Base-by-base conservation (phyloP, 2,113 vertebrate genomes). In the Nannobrachium achirus region DNA sequence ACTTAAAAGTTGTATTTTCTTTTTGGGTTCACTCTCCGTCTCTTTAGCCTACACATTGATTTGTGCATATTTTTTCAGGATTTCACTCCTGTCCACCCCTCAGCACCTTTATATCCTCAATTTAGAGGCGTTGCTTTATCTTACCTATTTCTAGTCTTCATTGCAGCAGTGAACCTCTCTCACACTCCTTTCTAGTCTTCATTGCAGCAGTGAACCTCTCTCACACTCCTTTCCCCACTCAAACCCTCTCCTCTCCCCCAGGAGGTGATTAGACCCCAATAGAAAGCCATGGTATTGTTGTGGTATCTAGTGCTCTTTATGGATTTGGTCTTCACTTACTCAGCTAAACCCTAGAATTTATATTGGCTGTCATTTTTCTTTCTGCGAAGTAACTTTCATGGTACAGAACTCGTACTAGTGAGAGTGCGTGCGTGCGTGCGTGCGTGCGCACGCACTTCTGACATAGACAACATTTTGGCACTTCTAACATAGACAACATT, bases 221-320 rank as follows among this genome's bases (percentile, higher is more conserved):
- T n/a, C 16, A 15, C 0, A 18, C 46, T 63, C 52, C 62, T 44
- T 19, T 33, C 56, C 53, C 45, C 6, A 46, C 25, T 33, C 4
- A 3, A 9, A 60, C 44, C 14, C 67, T 6, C 51, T 66, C 56
- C 40, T 67, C 39, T 75, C 72, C 60, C 72, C 8, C n/a, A 52
- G 69, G 83, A 84, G 51, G 39, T 76, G 66, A 84, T 85, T 81
- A 75, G 13, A 42, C 44, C 50, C 58, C 20, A 14, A 10, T 44
- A 56, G 59, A 14, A 74, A 74, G 25, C 66, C 10, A 71, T 46
- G 18, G 1, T 73, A 65, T 52, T 61, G 39, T 64, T 57, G 41
- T 73, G 60, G 55, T 50, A 56, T 63, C 45, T 56, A 40, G 8
- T 56, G 50, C 66, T 39, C 45, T 62, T n/a, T 59, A 41, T 44